Percentiles rank a stretch among this genome's conserved stretches.
Conservation (phyloP, 2,888 invertebrate genomes). For the Parasteatoda lunata region DNA sequence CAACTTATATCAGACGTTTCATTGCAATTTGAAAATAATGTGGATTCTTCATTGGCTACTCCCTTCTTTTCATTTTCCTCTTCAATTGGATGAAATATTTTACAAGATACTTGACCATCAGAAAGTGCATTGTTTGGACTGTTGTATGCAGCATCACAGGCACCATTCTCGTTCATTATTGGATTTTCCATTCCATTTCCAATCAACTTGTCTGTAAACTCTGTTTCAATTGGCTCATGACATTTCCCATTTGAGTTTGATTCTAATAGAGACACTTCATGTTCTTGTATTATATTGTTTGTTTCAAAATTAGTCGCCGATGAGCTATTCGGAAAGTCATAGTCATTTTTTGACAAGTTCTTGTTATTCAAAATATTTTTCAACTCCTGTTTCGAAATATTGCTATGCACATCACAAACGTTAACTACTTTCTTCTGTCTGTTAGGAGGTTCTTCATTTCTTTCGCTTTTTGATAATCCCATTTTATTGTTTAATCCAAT, state of each 20-base stretch:
- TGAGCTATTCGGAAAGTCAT: not conserved
- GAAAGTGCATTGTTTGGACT: too few species aligned
- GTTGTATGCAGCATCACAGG: not conserved
- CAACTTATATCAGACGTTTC: not conserved
- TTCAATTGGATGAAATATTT: not conserved
- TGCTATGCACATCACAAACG: constrained; percentile 5
- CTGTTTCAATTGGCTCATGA: not conserved
- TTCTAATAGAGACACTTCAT: not conserved
- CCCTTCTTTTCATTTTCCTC: not conserved
- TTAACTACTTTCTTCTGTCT: constrained; percentile 14
- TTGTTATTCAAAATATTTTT: not conserved
- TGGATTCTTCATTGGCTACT: not conserved
- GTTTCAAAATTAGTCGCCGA: not conserved
- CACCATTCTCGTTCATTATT: not conserved
- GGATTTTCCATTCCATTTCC: not conserved
- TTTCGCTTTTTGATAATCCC: constrained; percentile 6
- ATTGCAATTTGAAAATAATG: too few species aligned
- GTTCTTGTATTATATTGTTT: not conserved
- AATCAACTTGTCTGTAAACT: not conserved
- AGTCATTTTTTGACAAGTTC: not conserved
- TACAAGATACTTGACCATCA: too few species aligned
- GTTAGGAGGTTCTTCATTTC: constrained; percentile 11
- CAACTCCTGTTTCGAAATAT: not conserved
- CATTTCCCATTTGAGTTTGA: not conserved
- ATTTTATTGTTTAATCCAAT: not conserved